Conservation (phyloP, 2,113 vertebrate genomes). For the Dromiciops gliroides region DNA sequence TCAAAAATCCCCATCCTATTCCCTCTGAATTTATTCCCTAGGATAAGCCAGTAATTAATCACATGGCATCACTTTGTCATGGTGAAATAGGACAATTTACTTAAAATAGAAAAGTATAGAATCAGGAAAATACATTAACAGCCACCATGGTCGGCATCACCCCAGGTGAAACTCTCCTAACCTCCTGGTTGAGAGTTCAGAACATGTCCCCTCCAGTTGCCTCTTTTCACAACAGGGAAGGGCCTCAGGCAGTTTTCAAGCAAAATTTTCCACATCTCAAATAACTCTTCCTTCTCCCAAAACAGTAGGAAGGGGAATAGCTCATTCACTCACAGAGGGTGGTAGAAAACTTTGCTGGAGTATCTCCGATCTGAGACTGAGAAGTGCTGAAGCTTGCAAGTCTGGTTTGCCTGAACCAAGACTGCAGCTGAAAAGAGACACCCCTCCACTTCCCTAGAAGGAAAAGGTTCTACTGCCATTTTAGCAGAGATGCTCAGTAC, state of each 20-base stretch:
- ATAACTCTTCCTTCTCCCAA: not conserved
- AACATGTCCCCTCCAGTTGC: not conserved
- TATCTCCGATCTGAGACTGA: not conserved
- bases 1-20: not conserved
- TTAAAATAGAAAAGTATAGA: not conserved
- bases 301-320: not conserved
- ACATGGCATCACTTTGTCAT: not conserved
- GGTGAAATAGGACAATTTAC: not conserved
- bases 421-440: not conserved
- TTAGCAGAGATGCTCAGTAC: not conserved
- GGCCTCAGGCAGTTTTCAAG: not conserved
- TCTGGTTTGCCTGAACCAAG: not conserved
- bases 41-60: not conserved
- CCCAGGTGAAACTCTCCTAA: not conserved
- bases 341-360: not conserved
- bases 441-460: not conserved
- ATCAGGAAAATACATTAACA: not conserved
- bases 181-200: not conserved
- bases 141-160: not conserved
- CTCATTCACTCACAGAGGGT: not conserved
- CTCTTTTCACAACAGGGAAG: not conserved
- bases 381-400: not conserved
- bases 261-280: not conserved
- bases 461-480: not conserved
- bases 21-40: not conserved